Conservation (phyloP, 2,888 invertebrate species). For the Acanthopleura granulata region DNA sequence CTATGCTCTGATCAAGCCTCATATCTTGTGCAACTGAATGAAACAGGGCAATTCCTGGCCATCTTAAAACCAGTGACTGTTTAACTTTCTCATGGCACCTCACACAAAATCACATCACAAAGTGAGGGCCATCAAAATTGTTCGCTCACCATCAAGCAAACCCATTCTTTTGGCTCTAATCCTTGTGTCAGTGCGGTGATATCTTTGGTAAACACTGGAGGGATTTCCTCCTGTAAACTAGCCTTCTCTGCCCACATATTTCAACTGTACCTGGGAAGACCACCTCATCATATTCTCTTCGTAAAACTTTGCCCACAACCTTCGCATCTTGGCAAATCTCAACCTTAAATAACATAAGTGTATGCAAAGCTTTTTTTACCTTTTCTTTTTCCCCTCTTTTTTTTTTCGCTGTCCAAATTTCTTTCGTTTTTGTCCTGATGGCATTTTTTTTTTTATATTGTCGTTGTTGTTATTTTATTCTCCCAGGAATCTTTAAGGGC, state of each 20-base stretch:
- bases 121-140: conserved; percentile 19
- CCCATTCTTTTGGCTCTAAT: background rate
- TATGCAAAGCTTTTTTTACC: conserved; percentile 16
- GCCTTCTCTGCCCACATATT: conserved; percentile 13
- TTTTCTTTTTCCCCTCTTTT: background rate
- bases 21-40: no score
- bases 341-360: conserved; percentile 12
- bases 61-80: background rate
- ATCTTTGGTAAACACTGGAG: conserved; percentile 7
- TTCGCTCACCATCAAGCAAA: conserved; percentile 10
- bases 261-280: background rate
- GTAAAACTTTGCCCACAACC: background rate
- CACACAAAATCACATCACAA: conserved; percentile 15
- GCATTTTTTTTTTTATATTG: background rate
- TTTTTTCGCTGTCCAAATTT: background rate
- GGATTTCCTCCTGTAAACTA: conserved; percentile 11
- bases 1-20: no score
- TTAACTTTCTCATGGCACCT: conserved; percentile 18
- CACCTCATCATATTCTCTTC: background rate
- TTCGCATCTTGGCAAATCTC: background rate
- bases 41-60: no score
- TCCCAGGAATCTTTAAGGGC: background rate
- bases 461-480: background rate
- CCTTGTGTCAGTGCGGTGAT: conserved; percentile 15
- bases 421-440: background rate